Evolutionary conservation across 1,140 invertebrate species (phyloP), one percentile per base, ranked within the genome.

Genomic region (Elysia chlorotica): DNA sequence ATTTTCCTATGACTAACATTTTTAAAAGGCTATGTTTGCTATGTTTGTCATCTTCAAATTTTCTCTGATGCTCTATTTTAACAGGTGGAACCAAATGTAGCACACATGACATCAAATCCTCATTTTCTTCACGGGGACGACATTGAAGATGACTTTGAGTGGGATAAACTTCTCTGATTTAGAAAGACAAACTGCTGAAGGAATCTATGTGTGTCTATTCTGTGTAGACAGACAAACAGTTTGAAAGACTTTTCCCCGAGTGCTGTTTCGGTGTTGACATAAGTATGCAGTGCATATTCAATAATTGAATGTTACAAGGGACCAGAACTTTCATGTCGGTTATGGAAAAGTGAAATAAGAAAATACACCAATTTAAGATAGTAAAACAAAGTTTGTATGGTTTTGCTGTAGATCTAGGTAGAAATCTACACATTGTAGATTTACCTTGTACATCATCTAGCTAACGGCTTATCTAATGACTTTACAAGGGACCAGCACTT

Each of bases 61-160:
- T n/a, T n/a, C n/a, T n/a, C n/a, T n/a, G n/a, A n/a, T n/a, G n/a
- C n/a, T n/a, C n/a, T n/a, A n/a, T n/a, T n/a, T n/a, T n/a, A n/a
- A n/a, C 35, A 70, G 71, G 66, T 41, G 28, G 75, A 71, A 28
- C 41, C 38, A n/a, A 5, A 56, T 65, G 30, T 57, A 21, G 33
- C 35, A 1, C 23, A 56, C 31, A 37, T 68, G n/a, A 21, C 37
- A 17, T 38, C 35, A 21, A 65, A 57, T 30, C 71, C 70, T 37
- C 59, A 75, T 61, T 79, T 75, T 41, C 76, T 74, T 37, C 65
- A 73, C 54, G 54, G 63, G 37, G 80, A 83, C 57, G 80, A 81
- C 25, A 73, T 80, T 31, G 81, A 81, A n/a, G 81, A 83, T 63
- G 78, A 81, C 53, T 79, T 81, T 65, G 78, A 83, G 57, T 83